A percentile compares a stretch with the other conserved stretches of the same genome.
Conservation (phyloP, 2,888 invertebrate species). For the Lomographa bimaculata region DNA sequence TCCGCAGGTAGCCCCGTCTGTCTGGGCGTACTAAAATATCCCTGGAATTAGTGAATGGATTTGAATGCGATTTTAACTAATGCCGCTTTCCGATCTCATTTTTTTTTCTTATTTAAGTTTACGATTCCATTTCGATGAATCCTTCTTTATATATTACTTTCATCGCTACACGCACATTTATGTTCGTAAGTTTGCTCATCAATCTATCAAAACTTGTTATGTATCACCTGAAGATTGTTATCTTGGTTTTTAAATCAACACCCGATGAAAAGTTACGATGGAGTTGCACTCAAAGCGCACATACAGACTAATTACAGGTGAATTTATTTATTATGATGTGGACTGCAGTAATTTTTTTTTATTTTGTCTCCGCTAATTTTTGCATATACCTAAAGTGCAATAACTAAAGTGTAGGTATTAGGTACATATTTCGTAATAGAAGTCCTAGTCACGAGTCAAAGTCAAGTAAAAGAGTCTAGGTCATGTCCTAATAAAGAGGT, state of each 20-base stretch:
- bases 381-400: too few species aligned
- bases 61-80: conserved; percentile 32
- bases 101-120: conserved; percentile 3
- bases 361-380: too few species aligned
- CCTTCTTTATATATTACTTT: conserved; percentile 2
- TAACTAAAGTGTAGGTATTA: too few species aligned
- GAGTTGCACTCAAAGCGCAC: conserved; percentile 17
- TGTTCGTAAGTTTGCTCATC: conserved; percentile 5
- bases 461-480: too few species aligned
- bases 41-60: conserved; percentile 36
- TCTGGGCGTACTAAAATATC: conserved; percentile 31
- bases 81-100: conserved; percentile 26
- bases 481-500: too few species aligned
- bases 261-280: conserved; percentile 25
- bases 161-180: not conserved
- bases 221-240: conserved; percentile 24
- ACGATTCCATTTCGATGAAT: not conserved
- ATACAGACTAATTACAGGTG: conserved; percentile 27
- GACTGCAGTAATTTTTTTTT: conserved; percentile 14
- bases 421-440: too few species aligned
- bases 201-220: conserved; percentile 17
- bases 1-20: conserved; percentile 29
- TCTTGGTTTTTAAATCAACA: conserved; percentile 29
- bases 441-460: too few species aligned
- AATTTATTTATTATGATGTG: conserved; percentile 27